Evolutionary conservation across 1,140 invertebrate species (phyloP).

Genomic region (Sycophila sp.): DNA sequence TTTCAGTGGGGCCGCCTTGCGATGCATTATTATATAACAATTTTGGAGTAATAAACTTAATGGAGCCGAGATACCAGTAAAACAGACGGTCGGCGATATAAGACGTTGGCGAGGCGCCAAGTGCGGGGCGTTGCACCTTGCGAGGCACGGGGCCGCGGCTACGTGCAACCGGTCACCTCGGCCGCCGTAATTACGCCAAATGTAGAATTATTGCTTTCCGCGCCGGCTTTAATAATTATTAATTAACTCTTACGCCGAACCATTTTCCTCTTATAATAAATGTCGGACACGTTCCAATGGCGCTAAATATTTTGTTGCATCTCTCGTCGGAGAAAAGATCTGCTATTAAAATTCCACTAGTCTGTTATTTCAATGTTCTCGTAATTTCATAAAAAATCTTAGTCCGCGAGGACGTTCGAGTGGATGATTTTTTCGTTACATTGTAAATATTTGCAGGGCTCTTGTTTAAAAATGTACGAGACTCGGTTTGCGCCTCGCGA

Average conservation of each 20-base stretch:
- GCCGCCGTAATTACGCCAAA: neutral
- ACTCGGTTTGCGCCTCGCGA: too few relatives aligned
- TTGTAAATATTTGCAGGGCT: too few relatives aligned
- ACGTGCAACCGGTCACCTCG: neutral
- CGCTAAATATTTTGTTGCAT: too few relatives aligned
- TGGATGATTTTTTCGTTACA: too few relatives aligned
- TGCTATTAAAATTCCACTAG: too few relatives aligned
- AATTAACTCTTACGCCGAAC: neutral
- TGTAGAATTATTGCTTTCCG: neutral
- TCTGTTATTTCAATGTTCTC: too few relatives aligned
- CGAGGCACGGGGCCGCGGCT: neutral
- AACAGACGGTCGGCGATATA: conserved; percentile 1
- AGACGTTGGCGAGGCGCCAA: conserved; percentile 5
- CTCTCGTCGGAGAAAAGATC: too few relatives aligned
- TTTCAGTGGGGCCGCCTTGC: neutral
- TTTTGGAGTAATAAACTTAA: conserved; percentile 7
- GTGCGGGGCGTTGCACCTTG: conserved; percentile 1
- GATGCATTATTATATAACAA: neutral
- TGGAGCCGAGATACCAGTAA: conserved; percentile 1
- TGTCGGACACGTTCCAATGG: too few relatives aligned
- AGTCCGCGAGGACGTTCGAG: too few relatives aligned
- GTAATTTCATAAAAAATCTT: too few relatives aligned
- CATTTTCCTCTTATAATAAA: too few relatives aligned
- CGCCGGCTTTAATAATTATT: neutral
- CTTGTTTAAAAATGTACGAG: too few relatives aligned